Evolutionary conservation across 1,140 invertebrate species (phyloP), one percentile per base, ranked within the genome.

Genomic region (Bombus consobrinus): DNA sequence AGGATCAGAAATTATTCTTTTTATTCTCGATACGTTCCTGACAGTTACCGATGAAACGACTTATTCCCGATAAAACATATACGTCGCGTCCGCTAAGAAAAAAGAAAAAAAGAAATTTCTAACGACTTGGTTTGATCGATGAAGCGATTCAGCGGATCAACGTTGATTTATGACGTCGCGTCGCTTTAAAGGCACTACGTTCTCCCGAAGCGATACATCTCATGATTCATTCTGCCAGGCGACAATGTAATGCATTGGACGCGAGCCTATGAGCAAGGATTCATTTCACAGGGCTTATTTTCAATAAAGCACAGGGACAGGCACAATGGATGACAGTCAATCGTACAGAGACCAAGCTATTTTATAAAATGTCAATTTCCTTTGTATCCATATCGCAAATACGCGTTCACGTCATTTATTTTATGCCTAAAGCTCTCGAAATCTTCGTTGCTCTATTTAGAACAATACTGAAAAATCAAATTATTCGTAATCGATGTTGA

Each of bases 281-380:
- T 18, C 41, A 28, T 76, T 76, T 37, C 34, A 28, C 34, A 53
- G 34, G 8, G 0, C 15, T 76, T 62, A 37, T 59, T 59, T 76
- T 59, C 53, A 62, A 59, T 59, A 28, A 76, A 59, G 13, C 28
- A 57, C 39, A 8, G 22, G 25, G 32, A 37, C 10, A 28, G 43
- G 5, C 69, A 72, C 69, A 53, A 53, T 53, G 43, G 32, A 75
- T 12, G 69, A 71, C 68, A 74, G 73, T 74, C 72, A 6, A 74
- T 47, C 72, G 72, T 34, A 25, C 25, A 9, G 18, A 28, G 41
- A 43, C 10, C 43, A 28, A 28, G 22, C 22, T 6, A 53, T 53
- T 75, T 75, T 75, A 75, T 75, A 34, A 75, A 53, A 53, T 25
- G 73, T 75, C 73, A 75, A 37, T 75, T 34, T 75, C 22, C 32